Base-by-base conservation (phyloP, 2,797 vertebrate species). In the Gymnocypris eckloni region DNA sequence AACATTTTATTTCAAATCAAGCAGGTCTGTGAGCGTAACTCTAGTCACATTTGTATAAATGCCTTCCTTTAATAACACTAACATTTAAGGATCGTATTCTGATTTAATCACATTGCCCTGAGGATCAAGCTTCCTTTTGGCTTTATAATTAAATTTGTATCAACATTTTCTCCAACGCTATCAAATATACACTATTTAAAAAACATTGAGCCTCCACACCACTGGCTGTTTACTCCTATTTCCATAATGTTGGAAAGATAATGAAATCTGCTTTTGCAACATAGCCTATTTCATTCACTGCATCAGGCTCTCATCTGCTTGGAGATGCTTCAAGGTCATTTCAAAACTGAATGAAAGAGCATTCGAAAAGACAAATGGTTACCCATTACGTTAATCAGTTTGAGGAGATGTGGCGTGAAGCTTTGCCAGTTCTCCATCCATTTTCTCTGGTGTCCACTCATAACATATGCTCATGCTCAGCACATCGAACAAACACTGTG, bases 391-490 rank as follows among this genome's bases (percentile, higher is more conserved):
- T 79, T 84, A 86, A 87, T 87, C 78, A 86, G 85, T 87, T 71
- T 79, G 69, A 73, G 80, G 78, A 79, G 80, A 85, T 83, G 70
- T 59, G 61, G 59, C 25, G 28, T 28, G 50, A 59, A 59, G 71
- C 71, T 71, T 13, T 64, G 81, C 69, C 82, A 85, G 87, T 69
- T 83, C 87, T 61, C 79, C 81, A 77, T 88, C 20, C 66, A 83
- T 87, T 88, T 86, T 79, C 85, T 88, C 61, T 67, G 43, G 85
- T 88, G 83, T 88, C 84, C 86, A 85, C 75, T 85, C 66, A 61
- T 45, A 87, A 86, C 86, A 89, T 88, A 90, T 88, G 88, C 41
- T 87, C 71, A 20, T 43, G 54, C 84, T 86, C 88, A 83, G 86
- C 71, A 79, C 67, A 84, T 82, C 59, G 50, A 88, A 79, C 79